Evolutionary conservation across 2,113 vertebrate species (phyloP).

Genomic region (Arvicanthis niloticus): DNA sequence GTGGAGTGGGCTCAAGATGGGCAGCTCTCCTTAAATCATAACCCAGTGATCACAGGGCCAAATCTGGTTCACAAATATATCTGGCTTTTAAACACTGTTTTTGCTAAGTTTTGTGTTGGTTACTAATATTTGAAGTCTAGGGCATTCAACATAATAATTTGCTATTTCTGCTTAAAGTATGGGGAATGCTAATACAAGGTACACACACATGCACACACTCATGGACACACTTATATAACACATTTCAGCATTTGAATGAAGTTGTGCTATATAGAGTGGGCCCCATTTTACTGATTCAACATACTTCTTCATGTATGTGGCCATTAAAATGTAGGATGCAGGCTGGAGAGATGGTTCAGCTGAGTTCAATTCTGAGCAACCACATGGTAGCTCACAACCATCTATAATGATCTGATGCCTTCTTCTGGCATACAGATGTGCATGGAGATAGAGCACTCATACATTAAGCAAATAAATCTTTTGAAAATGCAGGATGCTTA

Average conservation of each 20-base stretch:
- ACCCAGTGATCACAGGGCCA: background rate
- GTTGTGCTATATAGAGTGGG: background rate
- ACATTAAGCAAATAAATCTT: no score
- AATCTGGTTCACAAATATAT: background rate
- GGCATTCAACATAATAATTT: conserved; percentile 46
- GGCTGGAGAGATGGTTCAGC: no score
- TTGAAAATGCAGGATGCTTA: background rate
- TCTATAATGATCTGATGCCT: no score
- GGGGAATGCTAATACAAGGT: background rate
- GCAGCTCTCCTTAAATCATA: conserved; percentile 36
- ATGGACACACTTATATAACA: background rate
- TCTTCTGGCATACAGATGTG: no score
- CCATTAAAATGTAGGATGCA: background rate
- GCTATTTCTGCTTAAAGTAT: conserved; percentile 26
- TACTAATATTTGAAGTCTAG: conserved; percentile 8
- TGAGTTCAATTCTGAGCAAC: no score
- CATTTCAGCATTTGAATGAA: conserved; percentile 26
- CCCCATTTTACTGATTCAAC: conserved; percentile 26
- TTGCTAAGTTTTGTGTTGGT: conserved; percentile 38
- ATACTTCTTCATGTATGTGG: conserved; percentile 54
- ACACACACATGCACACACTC: background rate
- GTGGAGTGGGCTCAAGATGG: background rate
- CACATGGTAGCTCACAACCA: no score
- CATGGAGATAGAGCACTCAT: no score
- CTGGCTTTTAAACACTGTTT: background rate